Conservation (phyloP, 2,797 vertebrate genomes). For the Varecia variegata region DNA sequence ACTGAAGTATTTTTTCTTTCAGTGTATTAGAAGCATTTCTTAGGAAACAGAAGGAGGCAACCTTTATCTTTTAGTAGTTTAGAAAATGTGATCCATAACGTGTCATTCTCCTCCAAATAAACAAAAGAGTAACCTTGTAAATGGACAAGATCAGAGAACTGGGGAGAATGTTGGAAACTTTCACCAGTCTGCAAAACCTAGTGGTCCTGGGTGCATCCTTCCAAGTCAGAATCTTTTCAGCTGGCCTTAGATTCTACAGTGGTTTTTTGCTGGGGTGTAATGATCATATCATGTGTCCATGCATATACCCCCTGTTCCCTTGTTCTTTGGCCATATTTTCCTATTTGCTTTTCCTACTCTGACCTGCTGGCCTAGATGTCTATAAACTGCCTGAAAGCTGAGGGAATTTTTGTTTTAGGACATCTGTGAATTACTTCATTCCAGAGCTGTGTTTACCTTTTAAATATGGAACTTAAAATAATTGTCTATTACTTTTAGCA, state of each 20-base stretch:
- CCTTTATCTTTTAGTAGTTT: conserved; percentile 36
- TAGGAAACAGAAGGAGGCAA: conserved; percentile 36
- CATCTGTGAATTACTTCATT: background rate
- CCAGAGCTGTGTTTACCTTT: background rate
- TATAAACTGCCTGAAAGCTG: background rate
- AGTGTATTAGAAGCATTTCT: conserved; percentile 23
- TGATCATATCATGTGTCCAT: too few species aligned
- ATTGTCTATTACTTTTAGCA: background rate
- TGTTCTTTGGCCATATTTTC: background rate
- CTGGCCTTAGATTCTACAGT: background rate
- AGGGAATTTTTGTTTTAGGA: background rate
- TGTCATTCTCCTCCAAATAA: background rate
- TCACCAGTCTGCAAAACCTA: background rate
- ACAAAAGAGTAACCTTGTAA: background rate
- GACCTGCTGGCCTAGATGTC: background rate
- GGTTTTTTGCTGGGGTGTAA: background rate
- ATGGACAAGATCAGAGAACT: background rate
- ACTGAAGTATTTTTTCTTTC: background rate
- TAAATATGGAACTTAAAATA: background rate
- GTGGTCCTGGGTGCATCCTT: background rate
- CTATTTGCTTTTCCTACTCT: background rate
- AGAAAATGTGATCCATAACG: background rate
- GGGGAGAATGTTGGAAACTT: background rate
- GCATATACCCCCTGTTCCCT: background rate
- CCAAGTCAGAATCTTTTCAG: background rate